Percentiles rank a stretch among this genome's conserved stretches.
phyloP scores from a whole-genome alignment of 2,888 invertebrate genomes.

The Melolontha melolontha region DNA sequence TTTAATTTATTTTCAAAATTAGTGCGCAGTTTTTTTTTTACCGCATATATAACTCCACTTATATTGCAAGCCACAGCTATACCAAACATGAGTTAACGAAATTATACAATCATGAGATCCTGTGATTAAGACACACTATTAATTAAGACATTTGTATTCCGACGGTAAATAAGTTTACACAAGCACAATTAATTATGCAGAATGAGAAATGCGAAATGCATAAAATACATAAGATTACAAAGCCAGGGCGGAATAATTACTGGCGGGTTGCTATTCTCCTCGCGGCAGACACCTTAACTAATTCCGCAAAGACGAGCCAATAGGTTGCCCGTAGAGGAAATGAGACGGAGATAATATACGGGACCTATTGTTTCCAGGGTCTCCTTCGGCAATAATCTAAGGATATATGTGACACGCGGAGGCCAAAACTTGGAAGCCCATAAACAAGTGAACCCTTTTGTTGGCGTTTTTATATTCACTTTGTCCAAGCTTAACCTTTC shows the following conservation, averaged over 20 bases:
- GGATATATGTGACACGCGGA: constrained; percentile 36
- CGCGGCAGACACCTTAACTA: constrained; percentile 44
- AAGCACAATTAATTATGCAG: constrained; percentile 53
- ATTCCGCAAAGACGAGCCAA: constrained; percentile 36
- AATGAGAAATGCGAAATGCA: constrained; percentile 54
- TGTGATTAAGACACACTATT: constrained; percentile 55
- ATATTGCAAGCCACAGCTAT: not conserved
- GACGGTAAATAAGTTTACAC: constrained; percentile 54
- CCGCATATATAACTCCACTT: no score
- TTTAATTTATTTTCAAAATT: no score
- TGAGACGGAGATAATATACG: constrained; percentile 23
- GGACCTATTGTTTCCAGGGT: constrained; percentile 41
- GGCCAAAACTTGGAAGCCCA: constrained; percentile 31
- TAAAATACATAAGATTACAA: constrained; percentile 55
- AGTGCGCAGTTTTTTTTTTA: no score
- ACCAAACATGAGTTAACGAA: constrained; percentile 21
- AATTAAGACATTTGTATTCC: constrained; percentile 57
- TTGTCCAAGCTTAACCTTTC: constrained; percentile 14
- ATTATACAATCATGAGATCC: constrained; percentile 29
- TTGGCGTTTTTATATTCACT: constrained; percentile 12
- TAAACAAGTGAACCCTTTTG: constrained; percentile 41
- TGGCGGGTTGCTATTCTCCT: constrained; percentile 2
- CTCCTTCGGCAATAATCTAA: constrained; percentile 40
- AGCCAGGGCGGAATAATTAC: constrained; percentile 52
- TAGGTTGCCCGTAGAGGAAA: constrained; percentile 11